Evolutionary conservation across 2,888 invertebrate species (phyloP).

Genomic region (Dastarcus helophoroides): DNA sequence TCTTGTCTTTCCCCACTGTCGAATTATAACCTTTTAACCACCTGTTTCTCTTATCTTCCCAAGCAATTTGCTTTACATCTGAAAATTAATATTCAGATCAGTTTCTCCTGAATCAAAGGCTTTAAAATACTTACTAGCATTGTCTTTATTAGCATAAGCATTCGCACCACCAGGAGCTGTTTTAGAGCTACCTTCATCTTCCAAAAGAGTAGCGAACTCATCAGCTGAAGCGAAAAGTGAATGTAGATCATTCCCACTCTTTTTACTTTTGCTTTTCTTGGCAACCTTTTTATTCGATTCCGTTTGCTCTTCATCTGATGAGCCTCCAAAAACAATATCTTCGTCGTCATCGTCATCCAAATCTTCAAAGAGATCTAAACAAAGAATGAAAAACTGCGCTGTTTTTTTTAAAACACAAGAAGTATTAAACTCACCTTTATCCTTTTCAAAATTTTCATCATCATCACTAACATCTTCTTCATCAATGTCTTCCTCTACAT

Average conservation of each 20-base stretch:
- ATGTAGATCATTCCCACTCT: conserved; percentile 39
- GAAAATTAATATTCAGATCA: conserved; percentile 17
- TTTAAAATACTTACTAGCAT: conserved; percentile 57
- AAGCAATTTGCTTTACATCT: conserved; percentile 61
- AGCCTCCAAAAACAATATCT: conserved; percentile 35
- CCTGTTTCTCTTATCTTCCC: conserved; percentile 62
- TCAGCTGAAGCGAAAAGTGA: conserved; percentile 75
- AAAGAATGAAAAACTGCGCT: conserved; percentile 3
- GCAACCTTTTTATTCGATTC: conserved; percentile 10
- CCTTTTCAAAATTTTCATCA: conserved; percentile 35
- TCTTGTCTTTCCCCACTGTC: conserved; percentile 17
- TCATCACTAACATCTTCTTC: conserved; percentile 29
- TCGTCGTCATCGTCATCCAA: conserved; percentile 30
- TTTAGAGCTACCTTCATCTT: conserved; percentile 61
- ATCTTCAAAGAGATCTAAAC: conserved; percentile 24
- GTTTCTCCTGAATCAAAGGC: no score
- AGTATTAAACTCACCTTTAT: conserved; percentile 24
- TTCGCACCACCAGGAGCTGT: conserved; percentile 51
- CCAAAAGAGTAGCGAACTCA: conserved; percentile 78
- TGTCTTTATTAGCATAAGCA: conserved; percentile 62
- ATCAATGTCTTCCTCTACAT: conserved; percentile 22
- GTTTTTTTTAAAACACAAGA: background rate
- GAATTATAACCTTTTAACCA: conserved; percentile 50
- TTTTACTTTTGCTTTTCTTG: conserved; percentile 20
- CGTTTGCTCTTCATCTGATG: conserved; percentile 21